Conservation (phyloP, 2,888 invertebrate species). For the Petrolisthes cinctipes region DNA sequence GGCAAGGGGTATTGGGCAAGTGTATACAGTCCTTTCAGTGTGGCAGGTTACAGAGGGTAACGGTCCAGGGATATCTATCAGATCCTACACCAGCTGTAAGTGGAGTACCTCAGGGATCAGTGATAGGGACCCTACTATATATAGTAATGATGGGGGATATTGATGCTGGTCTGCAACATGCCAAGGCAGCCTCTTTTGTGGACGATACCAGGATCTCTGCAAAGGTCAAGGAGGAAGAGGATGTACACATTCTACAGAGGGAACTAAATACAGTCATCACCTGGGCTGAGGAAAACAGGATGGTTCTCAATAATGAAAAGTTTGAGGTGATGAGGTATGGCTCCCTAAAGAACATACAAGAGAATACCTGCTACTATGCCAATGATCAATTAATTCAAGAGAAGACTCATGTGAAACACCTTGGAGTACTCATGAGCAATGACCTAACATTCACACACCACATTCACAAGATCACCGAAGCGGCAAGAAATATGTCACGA, state of each 20-base stretch:
- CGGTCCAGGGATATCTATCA: constrained; percentile 2
- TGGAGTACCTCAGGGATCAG: constrained; percentile 19
- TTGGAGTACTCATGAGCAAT: background rate
- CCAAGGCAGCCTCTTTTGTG: constrained; percentile 7
- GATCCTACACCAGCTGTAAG: background rate
- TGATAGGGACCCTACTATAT: constrained; percentile 17
- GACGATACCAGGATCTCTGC: constrained; percentile 26
- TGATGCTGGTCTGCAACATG: background rate
- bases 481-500: background rate
- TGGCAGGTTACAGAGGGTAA: background rate
- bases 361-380: background rate
- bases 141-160: constrained; percentile 29
- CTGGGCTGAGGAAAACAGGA: constrained; percentile 24
- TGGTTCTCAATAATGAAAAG: constrained; percentile 11
- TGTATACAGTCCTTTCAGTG: background rate
- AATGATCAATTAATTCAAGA: background rate
- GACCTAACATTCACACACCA: background rate
- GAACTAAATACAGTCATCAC: constrained; percentile 16
- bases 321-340: constrained; percentile 18
- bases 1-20: no score
- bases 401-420: background rate
- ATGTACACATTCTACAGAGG: constrained; percentile 13
- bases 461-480: background rate
- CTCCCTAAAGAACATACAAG: background rate
- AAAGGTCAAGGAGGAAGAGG: background rate